Base-by-base conservation (phyloP, 2,113 vertebrate genomes). In the Apteryx owenii region DNA sequence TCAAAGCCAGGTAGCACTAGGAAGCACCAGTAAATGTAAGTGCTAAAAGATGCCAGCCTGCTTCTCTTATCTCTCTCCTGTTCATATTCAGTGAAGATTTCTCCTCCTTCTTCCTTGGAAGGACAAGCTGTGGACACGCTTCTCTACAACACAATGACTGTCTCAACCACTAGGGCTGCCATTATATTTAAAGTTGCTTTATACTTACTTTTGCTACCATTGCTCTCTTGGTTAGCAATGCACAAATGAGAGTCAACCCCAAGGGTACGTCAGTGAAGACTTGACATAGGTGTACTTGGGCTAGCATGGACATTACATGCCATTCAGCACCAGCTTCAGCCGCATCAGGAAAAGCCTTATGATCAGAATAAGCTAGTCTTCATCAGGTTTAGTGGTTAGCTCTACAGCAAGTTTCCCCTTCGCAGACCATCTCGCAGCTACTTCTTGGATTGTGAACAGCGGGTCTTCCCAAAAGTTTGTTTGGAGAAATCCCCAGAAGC, bases 261-360 rank as follows among this genome's bases (percentile, higher is more conserved):
- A 29, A 28, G 29, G 19, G 38, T 38, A 56, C 51, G 81, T 4
- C 5, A 3, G 28, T 3, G 9, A 73, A 70, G 19, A 48, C 71
- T 7, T 3, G 6, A 7, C 0, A 48, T 7, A 12, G 15, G 19
- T 6, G 25, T 2, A 3, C 60, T 54, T 0, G 0, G 62, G 50
- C 72, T 85, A 71, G n/a, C 28, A 1, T 16, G 0, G 1, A 28
- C 36, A 9, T 5, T 3, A 5, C 10, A 0, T 4, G 5, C 5
- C 22, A 3, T 68, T 42, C 1, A 0, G 25, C 54, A 40, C n/a
- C 9, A 33, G 25, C 33, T 1, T 3, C 12, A 46, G 64, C 85
- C 48, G 71, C n/a, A 44, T 2, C 64, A 60, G 38, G 40, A 22
- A 7, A 50, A 28, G 33, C 1, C 3, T 23, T 13, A 19, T 25